Percentiles rank a stretch among this genome's conserved stretches.
Evolutionary conservation across 2,888 invertebrate genomes (phyloP).

Genomic region (Lottia gigantea): DNA sequence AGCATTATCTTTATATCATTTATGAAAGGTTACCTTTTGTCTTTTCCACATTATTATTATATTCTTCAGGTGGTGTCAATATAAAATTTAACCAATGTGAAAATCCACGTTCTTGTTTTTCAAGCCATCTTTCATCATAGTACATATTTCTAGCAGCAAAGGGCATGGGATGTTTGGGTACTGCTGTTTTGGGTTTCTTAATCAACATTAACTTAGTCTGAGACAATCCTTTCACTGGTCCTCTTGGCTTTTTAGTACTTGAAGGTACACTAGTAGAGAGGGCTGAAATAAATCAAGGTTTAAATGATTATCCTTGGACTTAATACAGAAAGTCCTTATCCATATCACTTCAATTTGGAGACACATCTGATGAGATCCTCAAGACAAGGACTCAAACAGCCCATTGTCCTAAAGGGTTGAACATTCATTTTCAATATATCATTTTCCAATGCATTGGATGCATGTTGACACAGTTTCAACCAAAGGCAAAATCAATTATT

Average conservation of each 20-base stretch:
- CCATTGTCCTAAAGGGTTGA: too few relatives aligned
- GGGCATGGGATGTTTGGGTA: slow-evolving; percentile 66
- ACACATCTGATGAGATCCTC: too few relatives aligned
- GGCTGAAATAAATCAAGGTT: neutral
- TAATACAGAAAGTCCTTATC: too few relatives aligned
- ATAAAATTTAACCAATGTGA: slow-evolving; percentile 70
- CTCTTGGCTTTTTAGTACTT: slow-evolving; percentile 25
- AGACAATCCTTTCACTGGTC: slow-evolving; percentile 43
- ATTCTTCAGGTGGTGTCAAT: slow-evolving; percentile 68
- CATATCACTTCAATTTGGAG: too few relatives aligned
- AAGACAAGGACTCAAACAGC: too few relatives aligned
- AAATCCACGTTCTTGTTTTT: slow-evolving; percentile 70
- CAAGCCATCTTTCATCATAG: slow-evolving; percentile 70
- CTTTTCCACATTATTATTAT: slow-evolving; percentile 42
- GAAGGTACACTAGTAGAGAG: neutral
- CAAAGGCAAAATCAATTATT: too few relatives aligned
- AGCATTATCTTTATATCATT: too few relatives aligned
- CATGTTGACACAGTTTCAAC: too few relatives aligned
- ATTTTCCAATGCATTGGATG: too few relatives aligned
- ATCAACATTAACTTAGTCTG: slow-evolving; percentile 52
- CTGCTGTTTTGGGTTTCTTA: slow-evolving; percentile 56
- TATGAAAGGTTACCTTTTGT: slow-evolving; percentile 43
- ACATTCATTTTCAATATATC: neutral
- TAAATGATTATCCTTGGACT: neutral
- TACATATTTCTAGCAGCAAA: slow-evolving; percentile 69